phyloP scores from a whole-genome alignment of 92 coral and sea anemone genomes.

The Paramuricea clavata region DNA sequence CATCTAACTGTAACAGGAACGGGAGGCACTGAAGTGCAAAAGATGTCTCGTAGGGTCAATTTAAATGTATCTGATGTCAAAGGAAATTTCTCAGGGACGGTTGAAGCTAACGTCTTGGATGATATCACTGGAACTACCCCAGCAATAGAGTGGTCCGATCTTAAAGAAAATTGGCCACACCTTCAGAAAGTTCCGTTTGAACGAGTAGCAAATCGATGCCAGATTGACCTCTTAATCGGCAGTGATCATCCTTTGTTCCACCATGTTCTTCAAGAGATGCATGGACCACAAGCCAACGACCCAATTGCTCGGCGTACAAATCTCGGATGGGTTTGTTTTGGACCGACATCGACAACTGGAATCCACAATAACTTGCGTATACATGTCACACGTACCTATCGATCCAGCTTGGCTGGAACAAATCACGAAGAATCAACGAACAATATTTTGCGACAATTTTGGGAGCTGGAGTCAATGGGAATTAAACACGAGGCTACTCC shows the following conservation, averaged over 20 bases:
- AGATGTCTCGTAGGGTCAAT: conserved; percentile 43
- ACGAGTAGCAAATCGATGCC: conserved; percentile 49
- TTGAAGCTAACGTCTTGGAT: conserved; percentile 53
- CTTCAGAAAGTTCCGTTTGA: conserved; percentile 52
- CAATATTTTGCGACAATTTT: conserved; percentile 46
- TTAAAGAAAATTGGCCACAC: conserved; percentile 65
- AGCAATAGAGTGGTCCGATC: conserved; percentile 66
- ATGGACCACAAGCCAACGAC: conserved; percentile 26
- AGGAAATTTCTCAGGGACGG: conserved; percentile 26
- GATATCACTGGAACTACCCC: conserved; percentile 66
- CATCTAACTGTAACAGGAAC: conserved; percentile 42
- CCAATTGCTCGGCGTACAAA: conserved; percentile 61
- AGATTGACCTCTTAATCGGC: conserved; percentile 60
- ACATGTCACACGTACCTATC: conserved; percentile 66
- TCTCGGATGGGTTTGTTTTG: conserved; percentile 71
- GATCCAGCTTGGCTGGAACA: background rate
- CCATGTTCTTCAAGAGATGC: conserved; percentile 27
- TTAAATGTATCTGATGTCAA: conserved; percentile 26
- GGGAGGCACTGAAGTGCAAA: conserved; percentile 36
- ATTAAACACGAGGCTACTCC: conserved; percentile 41
- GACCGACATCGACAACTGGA: conserved; percentile 63
- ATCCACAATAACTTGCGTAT: conserved; percentile 47
- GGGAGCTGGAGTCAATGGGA: conserved; percentile 73
- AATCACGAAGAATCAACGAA: background rate
- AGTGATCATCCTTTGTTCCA: conserved; percentile 70